Evolutionary conservation across 2,113 vertebrate genomes (phyloP), one percentile per base, ranked within the genome.

Genomic region (Caracal caracal): DNA sequence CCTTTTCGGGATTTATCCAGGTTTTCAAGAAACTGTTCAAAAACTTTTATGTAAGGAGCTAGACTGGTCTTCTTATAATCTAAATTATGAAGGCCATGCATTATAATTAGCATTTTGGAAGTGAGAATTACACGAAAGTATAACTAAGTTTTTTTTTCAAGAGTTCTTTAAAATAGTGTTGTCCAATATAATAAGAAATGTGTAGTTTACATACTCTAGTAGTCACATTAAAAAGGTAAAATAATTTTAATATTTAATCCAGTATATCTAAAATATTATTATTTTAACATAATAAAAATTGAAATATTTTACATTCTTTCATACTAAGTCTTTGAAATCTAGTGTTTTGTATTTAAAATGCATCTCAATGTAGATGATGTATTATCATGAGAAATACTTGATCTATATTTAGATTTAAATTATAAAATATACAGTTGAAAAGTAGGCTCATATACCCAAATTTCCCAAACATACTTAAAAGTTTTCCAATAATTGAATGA

Each of bases 61-160:
- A 99, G 98, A 96, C 99, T 99, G 1, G 99, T 99, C 97, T 97
- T 99, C 98, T 99, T 99, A 96, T 99, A 99, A 98, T 99, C 99
- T 99, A 97, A 80, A 82, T 94, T 76, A 86, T 59, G 40, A 94
- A 95, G n/a, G 61, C 47, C 49, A 65, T 20, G 43, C 15, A 26
- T 92, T 81, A 56, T 56, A 90, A 87, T 92, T 68, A 96, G 49
- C 28, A 93, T 68, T 84, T 86, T 93, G 73, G 61, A 56, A 95
- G 51, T n/a, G 96, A 93, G 59, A 94, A 66, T 61, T 95, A 66
- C 51, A 82, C 30, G 35, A 90, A 81, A 85, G 71, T 80, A 63
- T 76, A 92, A 85, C 5, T 47, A 81, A 82, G 35, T 91, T 79
- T 94, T 9, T 53, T 65, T 0, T 59, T 43, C 43, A 59, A 59